Evolutionary conservation across 2,797 vertebrate genomes (phyloP).

Genomic region (Malacoctenus gilli): DNA sequence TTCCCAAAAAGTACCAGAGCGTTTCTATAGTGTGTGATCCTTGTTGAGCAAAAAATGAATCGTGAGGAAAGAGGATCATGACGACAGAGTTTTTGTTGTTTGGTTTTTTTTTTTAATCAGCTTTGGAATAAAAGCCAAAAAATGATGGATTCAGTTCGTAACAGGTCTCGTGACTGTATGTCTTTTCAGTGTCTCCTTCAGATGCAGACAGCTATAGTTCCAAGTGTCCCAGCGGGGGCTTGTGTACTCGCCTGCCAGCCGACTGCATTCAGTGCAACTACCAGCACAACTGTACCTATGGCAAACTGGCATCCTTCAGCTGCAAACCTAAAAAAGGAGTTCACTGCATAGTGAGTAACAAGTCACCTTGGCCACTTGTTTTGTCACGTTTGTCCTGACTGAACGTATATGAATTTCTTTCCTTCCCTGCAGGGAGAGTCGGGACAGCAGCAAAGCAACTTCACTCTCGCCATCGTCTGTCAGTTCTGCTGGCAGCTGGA

Average conservation of each 20-base stretch:
- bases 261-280: conserved; percentile 87
- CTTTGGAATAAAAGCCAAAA: too few species aligned
- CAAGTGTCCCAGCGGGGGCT: conserved; percentile 90
- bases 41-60: too few species aligned
- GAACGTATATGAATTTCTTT: neutral
- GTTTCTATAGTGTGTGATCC: too few species aligned
- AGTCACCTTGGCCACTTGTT: too few species aligned
- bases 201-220: conserved; percentile 58
- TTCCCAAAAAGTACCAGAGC: too few species aligned
- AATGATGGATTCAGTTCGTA: too few species aligned
- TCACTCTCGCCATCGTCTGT: conserved; percentile 87
- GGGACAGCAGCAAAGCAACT: conserved; percentile 80
- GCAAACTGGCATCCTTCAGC: conserved; percentile 83
- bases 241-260: conserved; percentile 87
- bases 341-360: conserved; percentile 89
- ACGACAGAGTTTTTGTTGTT: too few species aligned
- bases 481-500: conserved; percentile 98
- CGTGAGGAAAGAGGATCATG: too few species aligned
- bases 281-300: conserved; percentile 91
- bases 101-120: too few species aligned
- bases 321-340: conserved; percentile 86
- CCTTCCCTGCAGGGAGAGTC: conserved; percentile 79
- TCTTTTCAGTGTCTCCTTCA: conserved; percentile 64
- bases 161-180: neutral
- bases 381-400: neutral